Base-by-base conservation (phyloP, 37 sponge, comb jelly and placozoan species). In the Mnemiopsis leidyi region DNA sequence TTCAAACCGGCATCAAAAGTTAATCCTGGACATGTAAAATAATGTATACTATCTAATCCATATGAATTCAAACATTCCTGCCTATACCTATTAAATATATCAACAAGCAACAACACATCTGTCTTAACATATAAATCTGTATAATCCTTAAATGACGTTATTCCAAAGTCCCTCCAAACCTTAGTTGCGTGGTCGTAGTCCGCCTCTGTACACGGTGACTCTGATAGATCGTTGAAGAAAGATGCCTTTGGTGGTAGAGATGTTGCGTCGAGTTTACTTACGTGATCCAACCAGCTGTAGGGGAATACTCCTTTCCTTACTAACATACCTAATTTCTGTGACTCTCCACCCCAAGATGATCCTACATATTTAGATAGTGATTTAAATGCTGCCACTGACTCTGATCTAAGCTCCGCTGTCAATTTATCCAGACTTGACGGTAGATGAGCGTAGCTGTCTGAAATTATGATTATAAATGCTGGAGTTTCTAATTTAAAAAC, bases 1-100 rank as follows among this genome's bases (percentile, higher is more conserved):
- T 93, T 93, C 75, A 69, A 32, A 20, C 68, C 69, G 26, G 93
- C 93, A 75, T 93, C 93, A 71, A 71, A 93, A 16, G 93, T 69
- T 38, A 93, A 26, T 68, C 36, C 71, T 30, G 73, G 73, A 1
- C 36, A 13, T n/a, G 73, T 93, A 39, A 69, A 69, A 28, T 93
- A 93, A 26, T 93, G 68, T 3, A 69, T 32, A 25, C 75, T 71
- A 26, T 93, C 93, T 24, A 69, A 38, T 3, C 29, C 75, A 28
- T 93, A 93, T 9, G 5, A 16, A 3, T 93, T 26, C 7, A 79
- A 29, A 13, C 37, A 13, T 31, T 30, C 39, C 75, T 69, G 5
- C 0, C 75, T 3, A 31, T 36, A 69, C 2, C 18, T 18, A 9
- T 69, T 38, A 69, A 93, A 93, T 2, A 93, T 36, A 25, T 93